These are phyloP conservation scores for Coronaproctus castanopsis DNA, from an alignment of 2,888 invertebrate genomes.

Conservation along the genomic window DNA sequence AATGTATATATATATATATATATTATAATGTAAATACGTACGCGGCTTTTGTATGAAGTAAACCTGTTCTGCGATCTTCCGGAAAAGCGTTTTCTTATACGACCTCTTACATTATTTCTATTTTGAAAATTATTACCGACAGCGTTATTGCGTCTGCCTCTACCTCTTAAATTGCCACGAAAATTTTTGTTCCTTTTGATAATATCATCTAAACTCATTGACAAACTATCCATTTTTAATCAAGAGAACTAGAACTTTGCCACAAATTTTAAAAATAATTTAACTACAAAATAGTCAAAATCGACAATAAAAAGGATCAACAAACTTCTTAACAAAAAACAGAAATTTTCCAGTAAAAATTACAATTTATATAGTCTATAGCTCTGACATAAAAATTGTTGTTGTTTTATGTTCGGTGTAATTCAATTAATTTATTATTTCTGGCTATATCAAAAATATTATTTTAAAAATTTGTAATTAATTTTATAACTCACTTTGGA, in stretches of 20 bases:
- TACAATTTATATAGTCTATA: no score
- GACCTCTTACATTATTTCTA: background rate
- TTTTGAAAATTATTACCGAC: background rate
- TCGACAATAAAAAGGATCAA: no score
- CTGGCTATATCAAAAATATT: no score
- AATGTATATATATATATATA: no score
- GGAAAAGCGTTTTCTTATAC: background rate
- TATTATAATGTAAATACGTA: background rate
- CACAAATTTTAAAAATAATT: background rate
- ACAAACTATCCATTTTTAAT: background rate
- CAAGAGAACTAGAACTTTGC: background rate
- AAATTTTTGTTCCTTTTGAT: conserved; percentile 7
- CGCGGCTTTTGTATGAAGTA: background rate
- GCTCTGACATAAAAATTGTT: no score
- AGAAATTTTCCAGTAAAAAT: no score
- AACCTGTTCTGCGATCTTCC: background rate
- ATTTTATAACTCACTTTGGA: no score
- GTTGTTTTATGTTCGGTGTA: no score
- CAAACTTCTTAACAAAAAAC: no score
- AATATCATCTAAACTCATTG: conserved; percentile 10
- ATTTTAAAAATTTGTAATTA: no score
- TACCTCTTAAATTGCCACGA: background rate
- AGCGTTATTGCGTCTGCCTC: background rate
- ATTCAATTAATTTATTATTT: no score
- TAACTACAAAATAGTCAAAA: no score